Percentiles rank a stretch among this genome's conserved stretches.
Evolutionary conservation across 2,888 invertebrate species (phyloP).

Genomic region (Ligdia adustata): DNA sequence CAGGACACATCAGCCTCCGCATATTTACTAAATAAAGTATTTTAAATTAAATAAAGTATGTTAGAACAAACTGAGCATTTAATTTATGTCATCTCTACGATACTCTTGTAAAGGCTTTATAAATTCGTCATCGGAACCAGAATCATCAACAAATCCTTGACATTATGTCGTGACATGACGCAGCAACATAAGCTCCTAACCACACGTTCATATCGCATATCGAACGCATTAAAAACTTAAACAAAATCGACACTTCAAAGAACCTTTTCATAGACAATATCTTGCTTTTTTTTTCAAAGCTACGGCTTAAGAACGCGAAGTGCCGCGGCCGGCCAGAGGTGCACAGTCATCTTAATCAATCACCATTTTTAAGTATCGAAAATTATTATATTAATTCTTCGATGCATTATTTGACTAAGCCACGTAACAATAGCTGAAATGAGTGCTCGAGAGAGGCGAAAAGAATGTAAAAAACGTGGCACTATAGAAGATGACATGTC

Average conservation of each 20-base stretch:
- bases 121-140: too few relatives aligned
- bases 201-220: conserved; percentile 23
- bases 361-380: conserved; percentile 75
- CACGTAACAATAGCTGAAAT: conserved; percentile 67
- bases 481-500: conserved; percentile 73
- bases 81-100: too few relatives aligned
- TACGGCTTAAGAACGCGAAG: conserved; percentile 19
- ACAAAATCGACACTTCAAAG: conserved; percentile 36
- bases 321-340: conserved; percentile 30
- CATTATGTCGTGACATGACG: conserved; percentile 20
- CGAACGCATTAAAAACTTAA: conserved; percentile 33
- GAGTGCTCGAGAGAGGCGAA: conserved; percentile 62
- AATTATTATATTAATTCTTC: conserved; percentile 80
- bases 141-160: conserved; percentile 2
- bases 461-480: conserved; percentile 44
- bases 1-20: too few relatives aligned
- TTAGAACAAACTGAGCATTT: too few relatives aligned
- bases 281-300: conserved; percentile 27
- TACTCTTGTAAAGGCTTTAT: too few relatives aligned
- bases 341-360: conserved; percentile 79
- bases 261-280: conserved; percentile 32
- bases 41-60: too few relatives aligned
- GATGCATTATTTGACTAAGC: conserved; percentile 79
- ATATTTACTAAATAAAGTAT: too few relatives aligned
- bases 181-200: conserved; percentile 11